Evolutionary conservation across 2,888 invertebrate species (phyloP), one percentile per base, ranked within the genome.

Genomic region (Amiota mariae): DNA sequence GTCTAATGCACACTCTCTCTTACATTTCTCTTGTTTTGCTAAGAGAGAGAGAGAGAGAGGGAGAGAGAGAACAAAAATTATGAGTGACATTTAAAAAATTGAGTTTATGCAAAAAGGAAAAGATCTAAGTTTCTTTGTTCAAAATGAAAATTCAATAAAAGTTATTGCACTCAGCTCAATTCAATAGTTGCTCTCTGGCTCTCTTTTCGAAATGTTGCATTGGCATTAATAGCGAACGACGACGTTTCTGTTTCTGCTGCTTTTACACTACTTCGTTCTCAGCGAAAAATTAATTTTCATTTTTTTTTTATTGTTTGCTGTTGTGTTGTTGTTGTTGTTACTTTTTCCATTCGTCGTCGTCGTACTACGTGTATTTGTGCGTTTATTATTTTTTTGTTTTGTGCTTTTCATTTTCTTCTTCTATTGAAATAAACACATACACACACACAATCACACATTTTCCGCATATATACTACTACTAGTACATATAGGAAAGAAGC

Each of bases 311-410:
- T 9, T 48, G 11, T 15, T 66, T 47, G 12, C 15, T 47, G 13
- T 47, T 59, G n/a, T 66, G n/a, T 66, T 48, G 49, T 13, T 18
- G 46, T 48, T 47, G 24, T 63, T 63, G 63, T 36, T 15, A 46
- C 13, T 24, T 63, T 13, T 57, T 57, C 36, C 36, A 36, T 36
- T 36, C 36, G 36, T 1, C 6, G 24, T 24, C 24, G 36, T 36
- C 36, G 36, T 36, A 36, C 36, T 36, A 2, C n/a, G 54, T 54
- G 36, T 36, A n/a, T 59, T n/a, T 49, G 48, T 9, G 67, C 51
- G 70, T 73, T 80, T 79, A 79, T 75, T 80, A 36, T 36, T 36
- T 24, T 24, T 3, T 24, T 24, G 24, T 24, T 24, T 36, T 36
- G 36, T 36, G 36, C 36, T 36, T 36, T 36, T 36, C 36, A 36